A percentile compares a stretch with the other conserved stretches of the same genome.
phyloP scores from a whole-genome alignment of 2,113 vertebrate genomes.

The Scolopax mira region DNA sequence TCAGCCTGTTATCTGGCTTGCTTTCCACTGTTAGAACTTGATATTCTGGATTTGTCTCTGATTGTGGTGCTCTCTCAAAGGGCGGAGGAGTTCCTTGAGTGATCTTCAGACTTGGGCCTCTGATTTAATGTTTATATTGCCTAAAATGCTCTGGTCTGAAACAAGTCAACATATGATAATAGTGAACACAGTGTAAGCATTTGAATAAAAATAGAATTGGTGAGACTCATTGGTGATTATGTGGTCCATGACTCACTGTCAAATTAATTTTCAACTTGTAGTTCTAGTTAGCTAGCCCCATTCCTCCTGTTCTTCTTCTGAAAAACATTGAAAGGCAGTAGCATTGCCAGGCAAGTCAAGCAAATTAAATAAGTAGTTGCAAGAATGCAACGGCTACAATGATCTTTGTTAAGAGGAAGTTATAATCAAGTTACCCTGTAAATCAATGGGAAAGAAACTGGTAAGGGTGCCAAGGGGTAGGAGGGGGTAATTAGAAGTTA shows the following conservation, averaged over 20 bases:
- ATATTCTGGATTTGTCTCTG: neutral
- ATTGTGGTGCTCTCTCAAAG: neutral
- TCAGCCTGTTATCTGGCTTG: neutral
- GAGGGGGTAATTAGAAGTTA: neutral
- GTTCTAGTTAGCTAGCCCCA: neutral
- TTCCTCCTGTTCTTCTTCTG: neutral
- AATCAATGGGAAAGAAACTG: neutral
- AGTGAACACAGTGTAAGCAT: neutral
- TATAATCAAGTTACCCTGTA: neutral
- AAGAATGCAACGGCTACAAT: neutral
- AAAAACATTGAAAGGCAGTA: neutral
- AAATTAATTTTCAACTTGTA: neutral
- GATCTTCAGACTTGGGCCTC: neutral
- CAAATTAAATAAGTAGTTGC: neutral
- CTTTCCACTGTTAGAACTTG: neutral
- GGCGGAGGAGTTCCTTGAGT: neutral
- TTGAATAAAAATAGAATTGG: neutral
- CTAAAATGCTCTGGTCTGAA: neutral
- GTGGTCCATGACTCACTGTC: neutral
- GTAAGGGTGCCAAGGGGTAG: neutral
- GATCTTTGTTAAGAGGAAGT: neutral
- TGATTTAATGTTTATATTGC: neutral
- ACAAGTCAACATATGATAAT: neutral
- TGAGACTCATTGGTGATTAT: neutral
- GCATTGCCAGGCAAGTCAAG: neutral